phyloP scores from a whole-genome alignment of 2,888 invertebrate species.

The Gibbula magus region DNA sequence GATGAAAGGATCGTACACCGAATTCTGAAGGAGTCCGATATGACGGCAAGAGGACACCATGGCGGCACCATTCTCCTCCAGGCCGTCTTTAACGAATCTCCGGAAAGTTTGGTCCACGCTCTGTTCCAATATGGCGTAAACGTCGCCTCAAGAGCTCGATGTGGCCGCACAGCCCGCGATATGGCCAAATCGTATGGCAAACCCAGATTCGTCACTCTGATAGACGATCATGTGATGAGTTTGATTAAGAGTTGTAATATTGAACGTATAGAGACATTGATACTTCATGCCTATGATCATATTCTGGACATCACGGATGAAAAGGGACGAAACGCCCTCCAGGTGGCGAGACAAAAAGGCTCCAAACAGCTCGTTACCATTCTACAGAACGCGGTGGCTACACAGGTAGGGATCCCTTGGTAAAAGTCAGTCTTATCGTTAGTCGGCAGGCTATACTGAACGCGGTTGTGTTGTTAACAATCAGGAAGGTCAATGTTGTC shows the following conservation, averaged over 20 bases:
- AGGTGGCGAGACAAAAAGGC: constrained; percentile 51
- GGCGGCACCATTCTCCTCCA: constrained; percentile 66
- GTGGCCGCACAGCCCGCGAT: constrained; percentile 61
- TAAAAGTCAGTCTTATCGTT: too few species aligned
- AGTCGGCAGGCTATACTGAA: too few species aligned
- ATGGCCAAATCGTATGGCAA: constrained; percentile 47
- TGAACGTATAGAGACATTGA: constrained; percentile 58
- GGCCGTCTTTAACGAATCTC: constrained; percentile 55
- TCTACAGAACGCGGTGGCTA: constrained; percentile 42
- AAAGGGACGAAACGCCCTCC: constrained; percentile 36
- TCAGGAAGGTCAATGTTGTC: too few species aligned
- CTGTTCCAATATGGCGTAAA: constrained; percentile 59
- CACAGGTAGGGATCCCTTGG: constrained; percentile 39
- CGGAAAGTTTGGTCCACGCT: constrained; percentile 52
- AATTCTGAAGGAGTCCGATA: constrained; percentile 54
- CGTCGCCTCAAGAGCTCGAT: constrained; percentile 52
- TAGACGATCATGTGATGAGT: constrained; percentile 56
- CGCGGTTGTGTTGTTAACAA: too few species aligned
- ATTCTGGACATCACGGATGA: constrained; percentile 59
- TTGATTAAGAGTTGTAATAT: constrained; percentile 51
- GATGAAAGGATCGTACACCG: constrained; percentile 56
- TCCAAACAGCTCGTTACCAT: constrained; percentile 51
- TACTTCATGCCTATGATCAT: constrained; percentile 70
- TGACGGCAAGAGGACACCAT: constrained; percentile 50
- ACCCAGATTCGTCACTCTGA: constrained; percentile 50